Evolutionary conservation across 1,140 invertebrate genomes (phyloP).

Genomic region (Macrobrachium rosenbergii): DNA sequence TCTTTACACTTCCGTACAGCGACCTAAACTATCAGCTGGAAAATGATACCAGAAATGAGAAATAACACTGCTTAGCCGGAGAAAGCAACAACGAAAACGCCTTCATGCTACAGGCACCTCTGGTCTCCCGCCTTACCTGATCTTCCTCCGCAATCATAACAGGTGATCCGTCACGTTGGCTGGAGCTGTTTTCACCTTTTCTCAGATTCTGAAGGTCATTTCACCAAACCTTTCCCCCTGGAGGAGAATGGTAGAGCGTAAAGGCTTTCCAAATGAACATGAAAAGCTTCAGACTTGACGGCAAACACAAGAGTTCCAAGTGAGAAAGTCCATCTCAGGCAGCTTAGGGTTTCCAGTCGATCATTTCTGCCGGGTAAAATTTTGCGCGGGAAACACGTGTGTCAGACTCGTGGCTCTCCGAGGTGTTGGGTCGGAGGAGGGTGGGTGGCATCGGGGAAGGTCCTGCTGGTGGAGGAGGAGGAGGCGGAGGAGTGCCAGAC

Average conservation of each 20-base stretch:
- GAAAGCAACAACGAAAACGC: no score
- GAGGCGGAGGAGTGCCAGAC: no score
- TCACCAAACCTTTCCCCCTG: no score
- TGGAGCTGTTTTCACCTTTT: background rate
- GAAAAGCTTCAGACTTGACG: slow-evolving; percentile 21
- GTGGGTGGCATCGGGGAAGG: background rate
- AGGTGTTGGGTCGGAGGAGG: slow-evolving; percentile 9
- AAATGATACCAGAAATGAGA: no score
- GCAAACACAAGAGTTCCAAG: slow-evolving; percentile 3
- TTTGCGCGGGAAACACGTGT: slow-evolving; percentile 58
- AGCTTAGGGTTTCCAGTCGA: background rate
- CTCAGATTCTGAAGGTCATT: no score
- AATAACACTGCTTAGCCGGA: no score
- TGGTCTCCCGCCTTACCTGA: slow-evolving; percentile 37
- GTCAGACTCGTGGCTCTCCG: background rate
- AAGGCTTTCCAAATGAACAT: background rate
- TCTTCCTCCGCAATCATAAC: slow-evolving; percentile 52
- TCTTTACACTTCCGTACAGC: no score
- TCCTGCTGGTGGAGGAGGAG: background rate
- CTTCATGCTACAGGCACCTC: background rate
- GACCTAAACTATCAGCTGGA: no score
- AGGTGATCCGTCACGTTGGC: background rate
- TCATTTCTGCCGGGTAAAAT: slow-evolving; percentile 47
- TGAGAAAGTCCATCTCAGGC: slow-evolving; percentile 21
- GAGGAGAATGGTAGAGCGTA: no score